Conservation (phyloP, 2,797 vertebrate genomes). For the Pteronotus mesoamericanus region DNA sequence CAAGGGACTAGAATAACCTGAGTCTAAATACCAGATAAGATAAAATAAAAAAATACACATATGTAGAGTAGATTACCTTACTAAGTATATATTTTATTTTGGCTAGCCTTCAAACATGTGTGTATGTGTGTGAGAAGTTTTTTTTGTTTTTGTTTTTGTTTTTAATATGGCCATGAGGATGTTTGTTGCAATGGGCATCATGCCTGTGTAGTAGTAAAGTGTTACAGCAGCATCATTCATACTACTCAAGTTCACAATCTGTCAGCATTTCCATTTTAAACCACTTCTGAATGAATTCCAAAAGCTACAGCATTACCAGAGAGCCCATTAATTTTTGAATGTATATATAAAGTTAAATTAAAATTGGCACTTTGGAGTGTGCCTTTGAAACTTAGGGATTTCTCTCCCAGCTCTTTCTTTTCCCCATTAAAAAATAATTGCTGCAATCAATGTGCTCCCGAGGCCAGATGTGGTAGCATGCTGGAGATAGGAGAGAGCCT, state of each 20-base stretch:
- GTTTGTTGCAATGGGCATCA: neutral
- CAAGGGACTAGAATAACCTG: neutral
- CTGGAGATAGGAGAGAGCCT: neutral
- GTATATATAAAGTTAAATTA: slow-evolving; percentile 50
- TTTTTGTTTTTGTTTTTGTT: too few relatives aligned
- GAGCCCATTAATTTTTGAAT: slow-evolving; percentile 42
- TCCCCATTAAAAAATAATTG: slow-evolving; percentile 27
- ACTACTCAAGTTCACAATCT: neutral
- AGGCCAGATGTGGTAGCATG: neutral
- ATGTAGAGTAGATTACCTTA: neutral
- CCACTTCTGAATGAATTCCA: slow-evolving; percentile 53
- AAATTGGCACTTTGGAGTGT: neutral
- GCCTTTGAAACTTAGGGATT: slow-evolving; percentile 33
- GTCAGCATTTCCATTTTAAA: slow-evolving; percentile 65
- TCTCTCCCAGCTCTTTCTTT: neutral
- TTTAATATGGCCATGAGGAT: neutral
- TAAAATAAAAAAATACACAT: neutral
- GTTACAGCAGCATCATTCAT: neutral
- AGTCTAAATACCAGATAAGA: neutral
- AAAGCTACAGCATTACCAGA: slow-evolving; percentile 12
- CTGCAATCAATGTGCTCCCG: neutral
- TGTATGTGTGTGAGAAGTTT: neutral
- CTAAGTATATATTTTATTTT: slow-evolving; percentile 21
- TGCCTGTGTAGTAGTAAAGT: neutral
- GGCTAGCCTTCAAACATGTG: neutral